phyloP scores from a whole-genome alignment of 1,140 invertebrate genomes.

The Periplaneta americana region DNA sequence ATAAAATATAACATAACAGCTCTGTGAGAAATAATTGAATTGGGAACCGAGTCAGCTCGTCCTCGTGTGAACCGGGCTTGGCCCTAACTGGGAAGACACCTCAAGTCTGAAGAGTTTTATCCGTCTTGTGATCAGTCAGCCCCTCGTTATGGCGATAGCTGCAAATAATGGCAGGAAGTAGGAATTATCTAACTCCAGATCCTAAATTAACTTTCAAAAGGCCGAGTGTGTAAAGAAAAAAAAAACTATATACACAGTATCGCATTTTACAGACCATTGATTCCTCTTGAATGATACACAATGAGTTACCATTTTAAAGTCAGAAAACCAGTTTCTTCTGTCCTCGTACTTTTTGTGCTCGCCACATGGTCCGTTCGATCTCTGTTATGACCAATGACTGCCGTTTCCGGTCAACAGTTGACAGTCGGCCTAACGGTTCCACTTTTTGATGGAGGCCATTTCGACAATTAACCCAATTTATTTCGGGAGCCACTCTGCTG shows the following conservation, averaged over 20 bases:
- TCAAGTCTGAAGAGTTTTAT: slow-evolving; percentile 6
- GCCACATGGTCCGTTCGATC: background rate
- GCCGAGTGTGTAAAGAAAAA: background rate
- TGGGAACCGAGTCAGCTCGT: too few relatives aligned
- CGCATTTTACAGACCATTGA: background rate
- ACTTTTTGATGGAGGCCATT: background rate
- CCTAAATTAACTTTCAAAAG: slow-evolving; percentile 7
- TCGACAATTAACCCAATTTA: background rate
- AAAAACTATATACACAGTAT: background rate
- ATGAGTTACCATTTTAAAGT: background rate
- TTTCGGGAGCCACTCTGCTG: too few relatives aligned
- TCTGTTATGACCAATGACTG: background rate
- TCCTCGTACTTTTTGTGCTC: background rate
- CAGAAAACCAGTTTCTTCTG: background rate
- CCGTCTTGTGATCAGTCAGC: background rate
- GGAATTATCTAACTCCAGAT: slow-evolving; percentile 11
- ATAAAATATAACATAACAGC: too few relatives aligned
- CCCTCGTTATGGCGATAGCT: slow-evolving; percentile 8
- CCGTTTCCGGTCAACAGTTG: background rate
- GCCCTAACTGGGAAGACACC: background rate
- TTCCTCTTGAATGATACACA: background rate
- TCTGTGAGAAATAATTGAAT: too few relatives aligned
- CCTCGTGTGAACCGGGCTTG: background rate
- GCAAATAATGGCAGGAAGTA: slow-evolving; percentile 11
- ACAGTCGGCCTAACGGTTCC: background rate